Conservation (phyloP, 2,888 invertebrate species). For the Diplazon laetatorius region DNA sequence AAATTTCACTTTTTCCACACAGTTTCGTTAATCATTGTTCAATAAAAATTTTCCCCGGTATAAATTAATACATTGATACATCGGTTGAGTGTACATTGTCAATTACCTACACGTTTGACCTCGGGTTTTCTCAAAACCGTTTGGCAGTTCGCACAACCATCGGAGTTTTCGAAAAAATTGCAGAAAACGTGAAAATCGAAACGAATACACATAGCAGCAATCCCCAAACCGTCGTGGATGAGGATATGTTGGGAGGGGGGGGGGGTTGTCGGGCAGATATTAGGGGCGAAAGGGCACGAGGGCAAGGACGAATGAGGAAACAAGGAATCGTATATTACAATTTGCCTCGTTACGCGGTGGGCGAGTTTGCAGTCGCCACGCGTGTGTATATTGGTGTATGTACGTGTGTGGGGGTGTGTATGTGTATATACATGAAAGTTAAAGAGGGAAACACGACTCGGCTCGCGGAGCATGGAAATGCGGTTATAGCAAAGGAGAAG, state of each 20-base stretch:
- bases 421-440: conserved; percentile 16
- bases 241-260: too few species aligned
- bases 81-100: too few species aligned
- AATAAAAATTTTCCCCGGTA: too few species aligned
- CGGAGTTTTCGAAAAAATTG: not conserved
- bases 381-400: too few species aligned
- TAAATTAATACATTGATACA: too few species aligned
- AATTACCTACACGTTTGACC: too few species aligned
- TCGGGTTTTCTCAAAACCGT: not conserved
- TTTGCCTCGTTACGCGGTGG: conserved; percentile 47
- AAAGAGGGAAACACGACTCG: conserved; percentile 41
- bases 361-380: not conserved
- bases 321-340: conserved; percentile 44
- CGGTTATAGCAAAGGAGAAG: conserved; percentile 39
- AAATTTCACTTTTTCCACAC: too few species aligned
- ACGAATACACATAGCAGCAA: not conserved
- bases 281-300: conserved; percentile 17
- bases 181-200: not conserved
- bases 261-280: not conserved
- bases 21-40: too few species aligned
- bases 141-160: not conserved
- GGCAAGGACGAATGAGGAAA: conserved; percentile 35
- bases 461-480: conserved; percentile 52
- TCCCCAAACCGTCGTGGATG: not conserved
- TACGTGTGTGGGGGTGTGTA: too few species aligned